phyloP scores from a whole-genome alignment of 2,113 vertebrate species.

The Chauna torquata region DNA sequence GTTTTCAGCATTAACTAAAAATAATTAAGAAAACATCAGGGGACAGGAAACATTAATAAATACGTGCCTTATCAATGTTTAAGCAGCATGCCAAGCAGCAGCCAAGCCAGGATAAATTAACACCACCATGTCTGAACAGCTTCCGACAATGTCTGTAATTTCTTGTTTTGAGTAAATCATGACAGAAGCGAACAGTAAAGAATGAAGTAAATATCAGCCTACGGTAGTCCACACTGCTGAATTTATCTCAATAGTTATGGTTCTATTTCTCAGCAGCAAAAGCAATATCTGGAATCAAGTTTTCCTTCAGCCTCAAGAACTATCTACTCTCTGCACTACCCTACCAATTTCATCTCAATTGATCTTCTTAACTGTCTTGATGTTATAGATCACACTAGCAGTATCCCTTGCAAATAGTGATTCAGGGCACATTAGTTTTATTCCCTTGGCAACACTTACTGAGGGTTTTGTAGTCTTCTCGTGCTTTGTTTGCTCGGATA shows the following conservation, averaged over 20 bases:
- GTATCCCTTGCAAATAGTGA: background rate
- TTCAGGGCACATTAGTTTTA: background rate
- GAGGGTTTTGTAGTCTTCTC: constrained; percentile 97
- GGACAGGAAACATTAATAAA: background rate
- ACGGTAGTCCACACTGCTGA: background rate
- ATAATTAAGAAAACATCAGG: background rate
- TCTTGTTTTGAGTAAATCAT: background rate
- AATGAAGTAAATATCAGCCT: background rate
- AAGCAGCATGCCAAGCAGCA: background rate
- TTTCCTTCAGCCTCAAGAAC: background rate
- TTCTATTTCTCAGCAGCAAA: background rate
- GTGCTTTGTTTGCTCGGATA: constrained; percentile 96
- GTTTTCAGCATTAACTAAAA: constrained; percentile 86
- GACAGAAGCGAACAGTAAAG: background rate
- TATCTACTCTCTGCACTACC: background rate
- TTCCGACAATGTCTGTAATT: background rate
- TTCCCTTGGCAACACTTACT: constrained; percentile 82
- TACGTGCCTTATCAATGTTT: background rate
- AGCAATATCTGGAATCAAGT: background rate
- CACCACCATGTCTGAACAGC: background rate
- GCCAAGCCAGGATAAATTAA: background rate
- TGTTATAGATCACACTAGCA: background rate
- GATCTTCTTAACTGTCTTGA: background rate
- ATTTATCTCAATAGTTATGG: background rate
- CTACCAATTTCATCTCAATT: background rate